Conservation (phyloP, 2,888 invertebrate species). For the Andricus quercusramuli region DNA sequence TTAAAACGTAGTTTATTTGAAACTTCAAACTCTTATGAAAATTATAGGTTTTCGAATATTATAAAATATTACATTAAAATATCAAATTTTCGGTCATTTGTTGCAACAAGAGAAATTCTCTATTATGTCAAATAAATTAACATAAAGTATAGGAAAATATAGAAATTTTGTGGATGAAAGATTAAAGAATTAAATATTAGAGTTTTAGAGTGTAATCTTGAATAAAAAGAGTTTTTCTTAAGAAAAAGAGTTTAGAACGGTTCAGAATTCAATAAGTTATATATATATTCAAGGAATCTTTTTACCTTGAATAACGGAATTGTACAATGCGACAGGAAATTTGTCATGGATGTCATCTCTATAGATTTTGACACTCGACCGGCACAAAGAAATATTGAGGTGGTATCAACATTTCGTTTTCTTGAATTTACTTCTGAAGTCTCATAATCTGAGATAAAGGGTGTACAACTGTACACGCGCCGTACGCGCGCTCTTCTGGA, state of each 20-base stretch:
- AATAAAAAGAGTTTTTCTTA: neutral
- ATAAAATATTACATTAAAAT: neutral
- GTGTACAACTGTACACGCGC: conserved; percentile 26
- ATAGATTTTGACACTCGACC: neutral
- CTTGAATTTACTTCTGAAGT: neutral
- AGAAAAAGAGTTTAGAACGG: neutral
- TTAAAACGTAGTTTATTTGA: neutral
- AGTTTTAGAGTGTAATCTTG: neutral
- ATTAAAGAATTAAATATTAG: neutral
- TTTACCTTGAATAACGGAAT: neutral
- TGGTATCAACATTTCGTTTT: neutral
- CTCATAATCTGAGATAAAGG: neutral
- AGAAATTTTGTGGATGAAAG: no score
- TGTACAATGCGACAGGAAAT: neutral
- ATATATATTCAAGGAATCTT: neutral
- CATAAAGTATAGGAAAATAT: no score
- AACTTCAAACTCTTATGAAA: neutral
- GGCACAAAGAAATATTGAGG: neutral
- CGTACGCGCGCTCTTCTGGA: conserved; percentile 11
- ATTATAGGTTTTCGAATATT: neutral
- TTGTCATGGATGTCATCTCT: neutral
- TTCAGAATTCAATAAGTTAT: neutral
- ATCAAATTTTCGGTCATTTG: no score
- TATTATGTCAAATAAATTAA: no score
- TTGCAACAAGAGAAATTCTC: no score